These are phyloP conservation scores for Magallana nippona DNA, from an alignment of 2,888 invertebrate species.

Conservation along the genomic window DNA sequence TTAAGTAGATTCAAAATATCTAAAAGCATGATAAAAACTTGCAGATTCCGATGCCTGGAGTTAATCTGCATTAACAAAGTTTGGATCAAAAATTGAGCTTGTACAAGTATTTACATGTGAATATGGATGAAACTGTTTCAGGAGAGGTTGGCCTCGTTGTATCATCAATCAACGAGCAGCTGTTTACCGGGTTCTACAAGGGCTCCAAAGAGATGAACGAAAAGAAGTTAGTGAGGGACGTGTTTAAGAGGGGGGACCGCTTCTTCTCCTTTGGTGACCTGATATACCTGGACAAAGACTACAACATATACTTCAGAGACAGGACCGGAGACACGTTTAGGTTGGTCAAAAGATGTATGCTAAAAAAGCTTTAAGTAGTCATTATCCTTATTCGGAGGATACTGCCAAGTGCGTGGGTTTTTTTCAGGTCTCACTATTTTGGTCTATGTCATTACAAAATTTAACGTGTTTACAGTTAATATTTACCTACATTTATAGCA, in stretches of 20 bases:
- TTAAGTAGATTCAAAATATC: no score
- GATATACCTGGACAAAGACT: constrained; percentile 63
- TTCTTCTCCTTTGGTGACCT: constrained; percentile 70
- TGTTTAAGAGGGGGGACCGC: constrained; percentile 90
- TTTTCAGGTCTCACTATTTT: no score
- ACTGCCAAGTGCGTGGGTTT: no score
- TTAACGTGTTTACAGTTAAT: no score
- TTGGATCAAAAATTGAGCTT: no score
- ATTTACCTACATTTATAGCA: no score
- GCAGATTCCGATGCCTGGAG: no score
- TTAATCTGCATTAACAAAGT: no score
- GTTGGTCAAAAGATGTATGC: constrained; percentile 44
- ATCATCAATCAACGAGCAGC: constrained; percentile 24
- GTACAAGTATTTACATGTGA: background rate
- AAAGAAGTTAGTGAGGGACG: constrained; percentile 92
- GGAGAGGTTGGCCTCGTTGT: constrained; percentile 47
- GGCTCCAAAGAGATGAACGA: constrained; percentile 90
- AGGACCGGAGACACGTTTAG: constrained; percentile 72
- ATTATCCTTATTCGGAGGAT: no score
- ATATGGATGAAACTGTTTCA: constrained; percentile 38
- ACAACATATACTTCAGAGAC: constrained; percentile 68
- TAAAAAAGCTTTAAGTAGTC: no score
- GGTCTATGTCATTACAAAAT: no score
- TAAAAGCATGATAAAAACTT: no score
- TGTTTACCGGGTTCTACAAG: constrained; percentile 86